These are phyloP conservation scores for Sminthurides aquaticus DNA, from an alignment of 2,888 invertebrate genomes.

Conservation along the genomic window DNA sequence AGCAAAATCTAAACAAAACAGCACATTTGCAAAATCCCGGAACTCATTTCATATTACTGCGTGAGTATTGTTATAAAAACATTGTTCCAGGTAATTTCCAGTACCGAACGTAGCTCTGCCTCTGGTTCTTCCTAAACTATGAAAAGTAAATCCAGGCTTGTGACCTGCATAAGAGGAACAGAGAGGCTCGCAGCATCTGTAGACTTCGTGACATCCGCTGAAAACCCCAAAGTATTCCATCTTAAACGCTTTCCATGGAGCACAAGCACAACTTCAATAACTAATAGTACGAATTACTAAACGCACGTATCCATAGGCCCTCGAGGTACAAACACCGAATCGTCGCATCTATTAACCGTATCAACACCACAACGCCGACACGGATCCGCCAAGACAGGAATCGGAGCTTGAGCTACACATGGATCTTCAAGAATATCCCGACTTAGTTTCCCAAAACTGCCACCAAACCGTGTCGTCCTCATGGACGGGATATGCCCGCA, in stretches of 20 bases:
- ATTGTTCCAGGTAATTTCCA: slow-evolving; percentile 14
- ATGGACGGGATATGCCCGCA: slow-evolving; percentile 34
- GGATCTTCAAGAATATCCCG: slow-evolving; percentile 37
- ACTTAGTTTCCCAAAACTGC: slow-evolving; percentile 29
- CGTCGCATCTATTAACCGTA: slow-evolving; percentile 2
- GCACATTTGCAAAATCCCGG: no score
- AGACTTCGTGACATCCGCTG: slow-evolving; percentile 8
- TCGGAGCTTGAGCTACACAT: slow-evolving; percentile 34
- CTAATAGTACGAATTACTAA: no score
- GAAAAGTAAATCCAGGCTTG: not conserved
- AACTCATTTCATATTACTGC: not conserved
- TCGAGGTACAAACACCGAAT: slow-evolving; percentile 12
- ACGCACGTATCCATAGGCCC: slow-evolving; percentile 5
- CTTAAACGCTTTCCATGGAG: no score
- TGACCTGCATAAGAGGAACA: not conserved
- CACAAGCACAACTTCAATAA: no score
- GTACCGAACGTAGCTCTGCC: slow-evolving; percentile 17
- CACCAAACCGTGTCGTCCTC: slow-evolving; percentile 27
- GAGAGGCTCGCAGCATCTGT: slow-evolving; percentile 7
- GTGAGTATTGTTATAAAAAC: slow-evolving; percentile 17
- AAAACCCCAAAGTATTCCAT: not conserved
- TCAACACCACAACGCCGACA: not conserved
- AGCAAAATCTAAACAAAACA: no score
- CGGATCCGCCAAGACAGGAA: slow-evolving; percentile 23
- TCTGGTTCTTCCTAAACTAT: slow-evolving; percentile 4